phyloP scores from a whole-genome alignment of 2,888 invertebrate genomes.

The Sialis lutaria region DNA sequence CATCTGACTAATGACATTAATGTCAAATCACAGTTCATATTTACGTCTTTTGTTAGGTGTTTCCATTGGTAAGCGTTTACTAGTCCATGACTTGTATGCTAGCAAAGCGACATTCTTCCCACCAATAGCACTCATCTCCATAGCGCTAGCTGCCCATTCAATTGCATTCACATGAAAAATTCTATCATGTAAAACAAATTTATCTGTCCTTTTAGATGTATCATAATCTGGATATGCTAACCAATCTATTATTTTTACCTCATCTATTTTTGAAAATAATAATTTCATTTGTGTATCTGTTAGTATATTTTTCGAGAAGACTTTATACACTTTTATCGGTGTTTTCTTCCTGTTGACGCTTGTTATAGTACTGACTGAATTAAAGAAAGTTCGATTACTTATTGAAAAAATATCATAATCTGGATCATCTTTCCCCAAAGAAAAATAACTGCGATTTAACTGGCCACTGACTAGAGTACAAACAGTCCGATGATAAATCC shows the following conservation, averaged over 20 bases:
- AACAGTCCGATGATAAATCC: slow-evolving; percentile 32
- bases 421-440: slow-evolving; percentile 16
- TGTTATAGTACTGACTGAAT: slow-evolving; percentile 25
- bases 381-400: slow-evolving; percentile 26
- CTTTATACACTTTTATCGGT: slow-evolving; percentile 30
- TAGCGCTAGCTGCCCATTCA: slow-evolving; percentile 46
- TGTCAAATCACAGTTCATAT: background rate
- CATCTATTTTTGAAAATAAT: slow-evolving; percentile 26
- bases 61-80: background rate
- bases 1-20: too few species aligned
- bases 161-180: slow-evolving; percentile 43
- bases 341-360: slow-evolving; percentile 18
- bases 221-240: slow-evolving; percentile 37
- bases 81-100: slow-evolving; percentile 19
- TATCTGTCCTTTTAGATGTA: slow-evolving; percentile 15
- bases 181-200: slow-evolving; percentile 30
- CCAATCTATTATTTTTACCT: slow-evolving; percentile 25
- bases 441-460: slow-evolving; percentile 27
- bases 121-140: slow-evolving; percentile 45
- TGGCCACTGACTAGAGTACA: slow-evolving; percentile 34
- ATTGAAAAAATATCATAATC: slow-evolving; percentile 25
- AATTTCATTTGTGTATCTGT: slow-evolving; percentile 23
- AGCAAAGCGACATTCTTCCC: slow-evolving; percentile 41
- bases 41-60: background rate
- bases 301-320: slow-evolving; percentile 33